phyloP scores from a whole-genome alignment of 2,797 vertebrate genomes.

The Bufotes viridis region DNA sequence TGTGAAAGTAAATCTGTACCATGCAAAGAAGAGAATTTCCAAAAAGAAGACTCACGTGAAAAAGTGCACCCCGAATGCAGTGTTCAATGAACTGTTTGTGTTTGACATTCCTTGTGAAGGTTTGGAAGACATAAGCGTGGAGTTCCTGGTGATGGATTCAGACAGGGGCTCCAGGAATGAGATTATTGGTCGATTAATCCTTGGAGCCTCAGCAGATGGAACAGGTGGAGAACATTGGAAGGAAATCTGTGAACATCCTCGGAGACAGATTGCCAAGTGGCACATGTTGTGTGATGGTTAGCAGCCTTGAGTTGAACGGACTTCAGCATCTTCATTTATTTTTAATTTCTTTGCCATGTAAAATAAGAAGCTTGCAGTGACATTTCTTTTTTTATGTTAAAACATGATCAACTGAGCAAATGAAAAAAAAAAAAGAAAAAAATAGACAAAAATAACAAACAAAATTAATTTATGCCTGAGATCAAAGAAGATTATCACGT shows the following conservation, averaged over 20 bases:
- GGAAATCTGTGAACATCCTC: slow-evolving; percentile 95
- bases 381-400: slow-evolving; percentile 61
- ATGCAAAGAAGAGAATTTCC: slow-evolving; percentile 94
- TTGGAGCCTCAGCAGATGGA: slow-evolving; percentile 86
- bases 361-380: slow-evolving; percentile 67
- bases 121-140: slow-evolving; percentile 93
- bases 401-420: slow-evolving; percentile 65
- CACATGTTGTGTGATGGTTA: slow-evolving; percentile 91
- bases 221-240: slow-evolving; percentile 95
- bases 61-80: slow-evolving; percentile 94
- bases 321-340: slow-evolving; percentile 67
- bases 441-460: background rate
- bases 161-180: slow-evolving; percentile 83
- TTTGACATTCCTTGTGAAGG: slow-evolving; percentile 94
- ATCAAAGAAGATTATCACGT: background rate
- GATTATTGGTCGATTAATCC: slow-evolving; percentile 84
- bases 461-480: background rate
- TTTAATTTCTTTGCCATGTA: slow-evolving; percentile 68
- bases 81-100: slow-evolving; percentile 97
- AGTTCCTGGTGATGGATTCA: slow-evolving; percentile 97
- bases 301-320: slow-evolving; percentile 56
- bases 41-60: slow-evolving; percentile 99
- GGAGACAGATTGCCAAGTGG: slow-evolving; percentile 98
- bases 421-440: slow-evolving; percentile 61
- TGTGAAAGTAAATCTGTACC: slow-evolving; percentile 96